A percentile compares a stretch with the other conserved stretches of the same genome.
Evolutionary conservation across 2,888 invertebrate species (phyloP).

Genomic region (Asteroscopus sphinx): DNA sequence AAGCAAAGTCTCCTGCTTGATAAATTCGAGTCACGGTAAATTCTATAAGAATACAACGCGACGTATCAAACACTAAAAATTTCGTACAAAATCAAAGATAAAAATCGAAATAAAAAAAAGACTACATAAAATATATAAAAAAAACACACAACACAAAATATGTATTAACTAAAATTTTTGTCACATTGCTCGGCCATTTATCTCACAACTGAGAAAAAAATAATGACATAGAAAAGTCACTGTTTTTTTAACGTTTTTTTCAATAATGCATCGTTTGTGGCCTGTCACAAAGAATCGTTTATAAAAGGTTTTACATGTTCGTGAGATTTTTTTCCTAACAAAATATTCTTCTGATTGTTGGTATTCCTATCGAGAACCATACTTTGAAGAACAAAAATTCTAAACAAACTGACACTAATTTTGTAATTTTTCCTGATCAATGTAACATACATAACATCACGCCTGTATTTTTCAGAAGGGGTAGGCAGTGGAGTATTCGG

Average conservation of each 20-base stretch:
- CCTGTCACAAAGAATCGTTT: constrained; percentile 13
- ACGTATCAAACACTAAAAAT: constrained; percentile 79
- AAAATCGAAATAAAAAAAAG: constrained; percentile 77
- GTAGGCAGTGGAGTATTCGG: no score
- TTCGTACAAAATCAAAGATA: constrained; percentile 81
- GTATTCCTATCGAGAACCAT: no score
- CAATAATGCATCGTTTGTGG: constrained; percentile 4
- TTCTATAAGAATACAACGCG: constrained; percentile 54
- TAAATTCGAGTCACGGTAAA: constrained; percentile 70
- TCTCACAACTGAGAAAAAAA: constrained; percentile 65
- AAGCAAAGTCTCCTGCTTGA: constrained; percentile 38
- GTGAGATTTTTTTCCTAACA: background rate
- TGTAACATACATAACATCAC: no score
- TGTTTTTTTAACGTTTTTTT: constrained; percentile 40
- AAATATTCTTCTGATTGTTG: background rate
- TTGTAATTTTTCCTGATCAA: no score
- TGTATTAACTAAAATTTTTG: constrained; percentile 83
- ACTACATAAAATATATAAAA: constrained; percentile 85
- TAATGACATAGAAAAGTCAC: constrained; percentile 69
- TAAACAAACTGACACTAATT: no score
- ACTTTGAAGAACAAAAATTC: no score
- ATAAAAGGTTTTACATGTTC: constrained; percentile 11
- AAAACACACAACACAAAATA: constrained; percentile 89
- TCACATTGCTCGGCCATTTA: constrained; percentile 86
- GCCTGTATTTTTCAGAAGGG: no score